Evolutionary conservation across 2,113 vertebrate genomes (phyloP).

Genomic region (Scomber scombrus): DNA sequence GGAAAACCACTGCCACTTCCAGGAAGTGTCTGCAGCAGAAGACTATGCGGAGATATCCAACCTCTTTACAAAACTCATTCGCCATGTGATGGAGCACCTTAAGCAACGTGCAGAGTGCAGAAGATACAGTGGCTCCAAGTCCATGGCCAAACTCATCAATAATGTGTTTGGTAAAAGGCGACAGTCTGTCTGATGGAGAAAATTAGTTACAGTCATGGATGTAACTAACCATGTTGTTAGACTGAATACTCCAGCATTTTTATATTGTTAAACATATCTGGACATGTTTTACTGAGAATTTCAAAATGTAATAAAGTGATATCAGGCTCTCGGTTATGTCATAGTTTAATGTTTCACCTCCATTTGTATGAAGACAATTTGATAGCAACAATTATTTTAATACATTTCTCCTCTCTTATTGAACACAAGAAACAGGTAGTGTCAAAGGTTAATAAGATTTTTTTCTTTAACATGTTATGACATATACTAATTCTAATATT

Average conservation of each 20-base stretch:
- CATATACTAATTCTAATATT: no score
- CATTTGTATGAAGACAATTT: background rate
- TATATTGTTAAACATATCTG: background rate
- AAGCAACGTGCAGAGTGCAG: constrained; percentile 65
- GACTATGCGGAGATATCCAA: constrained; percentile 69
- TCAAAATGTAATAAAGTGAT: background rate
- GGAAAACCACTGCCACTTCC: constrained; percentile 67
- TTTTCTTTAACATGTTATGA: no score
- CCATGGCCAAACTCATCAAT: constrained; percentile 79
- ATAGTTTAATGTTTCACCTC: background rate
- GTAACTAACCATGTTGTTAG: background rate
- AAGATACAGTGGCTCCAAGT: constrained; percentile 75
- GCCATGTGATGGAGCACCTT: constrained; percentile 71
- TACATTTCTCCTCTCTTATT: background rate
- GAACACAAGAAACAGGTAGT: background rate
- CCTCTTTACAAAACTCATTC: constrained; percentile 78
- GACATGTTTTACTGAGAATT: background rate
- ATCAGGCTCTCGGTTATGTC: no score
- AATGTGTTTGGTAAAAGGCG: constrained; percentile 79
- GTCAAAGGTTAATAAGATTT: background rate
- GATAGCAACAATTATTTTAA: background rate
- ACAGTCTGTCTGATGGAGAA: constrained; percentile 74
- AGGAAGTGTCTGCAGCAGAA: constrained; percentile 71
- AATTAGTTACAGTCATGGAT: constrained; percentile 23
- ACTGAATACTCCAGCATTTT: constrained; percentile 1